phyloP scores from a whole-genome alignment of 1,140 invertebrate genomes.

The Drosophila dunni region DNA sequence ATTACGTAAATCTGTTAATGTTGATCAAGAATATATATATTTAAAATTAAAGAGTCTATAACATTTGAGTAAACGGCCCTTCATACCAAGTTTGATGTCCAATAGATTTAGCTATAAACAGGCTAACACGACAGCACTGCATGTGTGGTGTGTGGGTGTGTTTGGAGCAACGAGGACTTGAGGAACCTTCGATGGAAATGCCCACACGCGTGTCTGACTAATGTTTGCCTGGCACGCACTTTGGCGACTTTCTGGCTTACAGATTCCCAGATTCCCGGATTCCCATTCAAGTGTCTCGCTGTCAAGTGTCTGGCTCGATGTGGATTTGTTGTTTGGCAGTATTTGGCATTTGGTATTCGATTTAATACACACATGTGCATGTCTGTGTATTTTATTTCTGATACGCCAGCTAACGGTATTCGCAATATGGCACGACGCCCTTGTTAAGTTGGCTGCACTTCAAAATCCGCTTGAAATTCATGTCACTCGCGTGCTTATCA shows the following conservation, averaged over 20 bases:
- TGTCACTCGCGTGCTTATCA: too few relatives aligned
- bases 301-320: background rate
- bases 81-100: too few relatives aligned
- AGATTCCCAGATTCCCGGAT: background rate
- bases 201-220: constrained; percentile 30
- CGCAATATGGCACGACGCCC: background rate
- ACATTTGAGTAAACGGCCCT: too few relatives aligned
- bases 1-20: too few relatives aligned
- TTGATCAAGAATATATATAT: too few relatives aligned
- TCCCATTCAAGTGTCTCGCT: constrained; percentile 4
- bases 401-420: background rate
- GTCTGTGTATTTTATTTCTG: constrained; percentile 10
- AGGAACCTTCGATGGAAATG: constrained; percentile 5
- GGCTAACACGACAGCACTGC: too few relatives aligned
- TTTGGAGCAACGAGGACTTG: constrained; percentile 6
- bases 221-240: constrained; percentile 45
- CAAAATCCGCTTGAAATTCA: background rate
- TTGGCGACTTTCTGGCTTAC: constrained; percentile 13
- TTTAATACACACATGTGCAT: background rate
- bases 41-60: too few relatives aligned
- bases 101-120: too few relatives aligned
- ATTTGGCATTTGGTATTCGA: background rate
- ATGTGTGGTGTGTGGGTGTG: background rate
- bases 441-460: constrained; percentile 20
- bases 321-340: background rate